Evolutionary conservation across 2,113 vertebrate genomes (phyloP).

Genomic region (Charadrius vociferus): DNA sequence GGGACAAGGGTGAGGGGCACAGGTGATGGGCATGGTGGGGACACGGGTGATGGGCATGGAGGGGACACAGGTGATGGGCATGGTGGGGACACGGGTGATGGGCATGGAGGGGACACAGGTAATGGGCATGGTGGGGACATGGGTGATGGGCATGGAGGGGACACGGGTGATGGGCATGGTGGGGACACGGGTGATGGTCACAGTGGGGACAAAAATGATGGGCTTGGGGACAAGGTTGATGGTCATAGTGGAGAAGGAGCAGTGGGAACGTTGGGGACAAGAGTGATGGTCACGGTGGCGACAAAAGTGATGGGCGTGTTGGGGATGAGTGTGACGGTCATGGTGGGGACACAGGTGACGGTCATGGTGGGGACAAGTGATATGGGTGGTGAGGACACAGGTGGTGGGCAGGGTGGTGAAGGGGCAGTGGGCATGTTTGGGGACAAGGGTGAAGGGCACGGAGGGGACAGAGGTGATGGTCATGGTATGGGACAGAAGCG

Average conservation of each 20-base stretch:
- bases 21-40: not conserved
- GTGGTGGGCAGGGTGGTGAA: too few species aligned
- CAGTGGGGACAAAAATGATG: not conserved
- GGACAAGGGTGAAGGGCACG: not conserved
- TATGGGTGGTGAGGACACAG: too few species aligned
- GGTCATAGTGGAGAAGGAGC: too few species aligned
- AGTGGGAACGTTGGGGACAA: not conserved
- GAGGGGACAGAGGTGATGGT: rapidly evolving
- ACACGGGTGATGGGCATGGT: too few species aligned
- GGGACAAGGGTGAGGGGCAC: too few species aligned
- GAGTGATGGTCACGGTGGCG: not conserved
- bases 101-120: not conserved
- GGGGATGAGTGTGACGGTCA: too few species aligned
- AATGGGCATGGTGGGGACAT: not conserved
- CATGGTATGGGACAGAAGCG: rapidly evolving
- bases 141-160: too few species aligned
- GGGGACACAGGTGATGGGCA: not conserved
- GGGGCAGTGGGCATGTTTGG: too few species aligned
- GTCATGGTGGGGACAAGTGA: too few species aligned
- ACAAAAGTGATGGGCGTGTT: not conserved
- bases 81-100: not conserved
- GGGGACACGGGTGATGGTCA: too few species aligned
- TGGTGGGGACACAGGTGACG: too few species aligned
- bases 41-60: not conserved
- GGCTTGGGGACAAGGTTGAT: too few species aligned